A percentile compares a stretch with the other conserved stretches of the same genome.
These are phyloP conservation scores for Platyscapa corneri DNA, from an alignment of 1,140 invertebrate genomes.

Conservation along the genomic window DNA sequence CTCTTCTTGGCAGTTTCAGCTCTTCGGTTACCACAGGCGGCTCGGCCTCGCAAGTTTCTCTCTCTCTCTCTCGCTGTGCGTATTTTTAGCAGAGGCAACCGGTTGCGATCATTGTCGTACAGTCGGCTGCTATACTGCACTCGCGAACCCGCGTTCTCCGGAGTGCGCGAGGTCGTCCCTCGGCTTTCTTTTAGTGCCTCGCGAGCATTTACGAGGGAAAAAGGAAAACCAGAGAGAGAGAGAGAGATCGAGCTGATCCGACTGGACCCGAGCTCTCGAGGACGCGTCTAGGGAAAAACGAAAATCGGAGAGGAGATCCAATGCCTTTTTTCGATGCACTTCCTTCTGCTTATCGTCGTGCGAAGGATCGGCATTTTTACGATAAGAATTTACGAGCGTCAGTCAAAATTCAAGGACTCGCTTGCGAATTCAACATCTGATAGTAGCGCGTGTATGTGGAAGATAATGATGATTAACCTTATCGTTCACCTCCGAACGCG, in stretches of 20 bases:
- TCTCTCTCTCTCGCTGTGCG: slow-evolving; percentile 54
- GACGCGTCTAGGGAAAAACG: background rate
- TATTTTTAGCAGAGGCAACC: slow-evolving; percentile 73
- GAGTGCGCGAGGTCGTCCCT: slow-evolving; percentile 38
- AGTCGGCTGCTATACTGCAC: slow-evolving; percentile 7
- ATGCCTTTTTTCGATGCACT: too few relatives aligned
- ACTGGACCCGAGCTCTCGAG: background rate
- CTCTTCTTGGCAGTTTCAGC: background rate
- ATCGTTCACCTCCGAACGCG: background rate
- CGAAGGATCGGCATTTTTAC: too few relatives aligned
- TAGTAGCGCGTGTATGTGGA: too few relatives aligned
- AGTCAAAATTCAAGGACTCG: too few relatives aligned
- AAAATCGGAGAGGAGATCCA: background rate
- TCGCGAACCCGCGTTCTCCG: slow-evolving; percentile 1
- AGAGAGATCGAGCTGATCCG: background rate
- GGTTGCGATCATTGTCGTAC: slow-evolving; percentile 74
- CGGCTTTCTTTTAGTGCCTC: background rate
- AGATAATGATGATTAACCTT: background rate
- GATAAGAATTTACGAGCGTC: too few relatives aligned
- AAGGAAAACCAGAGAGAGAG: background rate
- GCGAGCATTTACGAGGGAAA: background rate
- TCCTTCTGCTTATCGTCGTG: too few relatives aligned
- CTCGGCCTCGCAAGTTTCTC: background rate
- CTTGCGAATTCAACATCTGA: background rate
- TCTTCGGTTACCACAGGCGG: background rate